Percentiles rank a stretch among this genome's conserved stretches.
Conservation (phyloP, 2,113 vertebrate genomes). For the Galeopterus variegatus region DNA sequence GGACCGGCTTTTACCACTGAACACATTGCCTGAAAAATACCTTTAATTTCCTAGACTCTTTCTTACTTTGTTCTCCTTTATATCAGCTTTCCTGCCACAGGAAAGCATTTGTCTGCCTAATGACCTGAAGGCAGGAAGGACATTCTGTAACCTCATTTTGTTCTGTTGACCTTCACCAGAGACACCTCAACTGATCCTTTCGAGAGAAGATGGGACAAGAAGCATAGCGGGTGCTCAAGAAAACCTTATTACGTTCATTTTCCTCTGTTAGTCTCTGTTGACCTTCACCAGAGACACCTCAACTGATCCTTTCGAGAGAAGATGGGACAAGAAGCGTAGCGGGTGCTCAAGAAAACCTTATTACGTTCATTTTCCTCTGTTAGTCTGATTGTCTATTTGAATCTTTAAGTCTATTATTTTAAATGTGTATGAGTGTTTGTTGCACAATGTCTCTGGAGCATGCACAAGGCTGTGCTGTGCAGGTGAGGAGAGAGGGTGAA, state of each 20-base stretch:
- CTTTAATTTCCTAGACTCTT: conserved; percentile 59
- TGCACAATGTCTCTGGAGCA: not conserved
- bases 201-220: not conserved
- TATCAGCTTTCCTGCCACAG: conserved; percentile 52
- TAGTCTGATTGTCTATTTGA: not conserved
- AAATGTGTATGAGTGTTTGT: not conserved
- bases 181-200: not conserved
- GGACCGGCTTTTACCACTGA: not conserved
- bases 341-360: not conserved
- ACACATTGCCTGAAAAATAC: conserved; percentile 41
- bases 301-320: not conserved
- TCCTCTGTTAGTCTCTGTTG: too few species aligned
- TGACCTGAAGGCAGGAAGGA: conserved; percentile 61
- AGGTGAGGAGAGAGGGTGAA: not conserved
- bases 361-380: not conserved
- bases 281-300: not conserved
- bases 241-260: not conserved
- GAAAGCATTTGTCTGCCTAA: conserved; percentile 72
- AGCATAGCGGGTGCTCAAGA: not conserved
- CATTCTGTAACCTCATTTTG: conserved; percentile 50
- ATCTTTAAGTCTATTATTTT: not conserved
- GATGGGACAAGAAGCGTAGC: not conserved
- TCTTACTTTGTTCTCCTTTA: conserved; percentile 8
- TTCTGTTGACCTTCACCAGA: conserved; percentile 48
- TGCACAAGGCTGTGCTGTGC: not conserved